Conservation (phyloP, 2,113 vertebrate genomes). For the Tapirus terrestris region DNA sequence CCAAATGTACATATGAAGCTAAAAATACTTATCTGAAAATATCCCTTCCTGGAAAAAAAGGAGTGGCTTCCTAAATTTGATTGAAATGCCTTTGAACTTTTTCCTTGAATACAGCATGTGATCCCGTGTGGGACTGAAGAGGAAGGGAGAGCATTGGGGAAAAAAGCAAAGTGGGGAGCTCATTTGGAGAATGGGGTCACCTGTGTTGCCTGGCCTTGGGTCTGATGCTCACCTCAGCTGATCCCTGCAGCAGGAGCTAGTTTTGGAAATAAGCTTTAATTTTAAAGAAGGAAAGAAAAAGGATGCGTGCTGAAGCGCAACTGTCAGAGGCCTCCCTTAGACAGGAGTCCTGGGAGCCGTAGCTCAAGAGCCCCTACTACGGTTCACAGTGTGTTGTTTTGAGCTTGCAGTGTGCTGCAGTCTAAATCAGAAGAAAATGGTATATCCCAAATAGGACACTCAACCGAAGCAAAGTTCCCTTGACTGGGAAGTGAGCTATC, state of each 20-base stretch:
- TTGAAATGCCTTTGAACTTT: neutral
- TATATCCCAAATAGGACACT: neutral
- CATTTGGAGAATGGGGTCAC: neutral
- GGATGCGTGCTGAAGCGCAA: fast-evolving
- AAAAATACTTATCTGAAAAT: neutral
- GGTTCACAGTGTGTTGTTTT: neutral
- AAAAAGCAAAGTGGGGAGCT: neutral
- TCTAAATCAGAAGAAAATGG: neutral
- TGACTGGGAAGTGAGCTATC: neutral
- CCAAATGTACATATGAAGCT: neutral
- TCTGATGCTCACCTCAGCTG: neutral
- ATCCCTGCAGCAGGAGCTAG: neutral
- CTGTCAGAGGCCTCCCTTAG: neutral
- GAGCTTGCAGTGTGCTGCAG: neutral
- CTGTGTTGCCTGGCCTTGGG: neutral
- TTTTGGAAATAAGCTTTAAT: neutral
- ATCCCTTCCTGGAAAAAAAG: neutral
- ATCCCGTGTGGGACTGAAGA: neutral
- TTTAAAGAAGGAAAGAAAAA: neutral
- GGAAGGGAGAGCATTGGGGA: neutral
- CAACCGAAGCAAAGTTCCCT: neutral
- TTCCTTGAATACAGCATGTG: neutral
- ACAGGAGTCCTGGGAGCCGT: neutral
- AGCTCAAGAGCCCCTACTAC: neutral
- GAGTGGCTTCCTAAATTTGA: neutral